Conservation (phyloP, 1,140 invertebrate species). For the Sweltsa coloradensis region DNA sequence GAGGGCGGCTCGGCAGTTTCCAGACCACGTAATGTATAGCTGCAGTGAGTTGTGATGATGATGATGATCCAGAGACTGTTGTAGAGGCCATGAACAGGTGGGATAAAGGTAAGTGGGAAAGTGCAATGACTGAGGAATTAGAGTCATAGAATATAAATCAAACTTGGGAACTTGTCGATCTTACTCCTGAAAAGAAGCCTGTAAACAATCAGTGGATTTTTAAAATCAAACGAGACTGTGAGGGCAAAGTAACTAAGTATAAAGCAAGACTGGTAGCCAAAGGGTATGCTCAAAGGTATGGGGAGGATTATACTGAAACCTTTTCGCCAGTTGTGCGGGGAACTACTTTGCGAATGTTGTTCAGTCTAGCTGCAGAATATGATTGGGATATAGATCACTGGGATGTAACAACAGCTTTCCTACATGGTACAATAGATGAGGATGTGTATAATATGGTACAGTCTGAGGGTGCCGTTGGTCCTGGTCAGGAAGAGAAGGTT, state of each 20-base stretch:
- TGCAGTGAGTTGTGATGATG: not conserved
- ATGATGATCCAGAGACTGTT: not conserved
- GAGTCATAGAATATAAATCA: not conserved
- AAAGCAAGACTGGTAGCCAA: conserved; percentile 15
- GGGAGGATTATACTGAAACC: conserved; percentile 20
- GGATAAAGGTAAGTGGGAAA: not conserved
- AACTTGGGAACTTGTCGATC: not conserved
- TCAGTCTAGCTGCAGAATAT: conserved; percentile 16
- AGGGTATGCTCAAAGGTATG: conserved; percentile 14
- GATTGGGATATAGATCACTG: conserved; percentile 19
- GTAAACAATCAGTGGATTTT: conserved; percentile 3
- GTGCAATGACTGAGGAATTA: not conserved
- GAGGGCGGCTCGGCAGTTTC: not conserved
- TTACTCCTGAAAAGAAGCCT: not conserved
- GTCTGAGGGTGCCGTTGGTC: too few relatives aligned
- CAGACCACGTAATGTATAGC: not conserved
- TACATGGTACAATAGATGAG: conserved; percentile 29
- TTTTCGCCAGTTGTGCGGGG: conserved; percentile 19
- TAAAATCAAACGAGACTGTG: not conserved
- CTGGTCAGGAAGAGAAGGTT: too few relatives aligned
- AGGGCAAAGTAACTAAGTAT: conserved; percentile 1
- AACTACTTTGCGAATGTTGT: conserved; percentile 18
- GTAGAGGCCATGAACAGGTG: not conserved
- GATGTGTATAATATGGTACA: conserved; percentile 30
- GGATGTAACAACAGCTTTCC: conserved; percentile 31